Base-by-base conservation (phyloP, 2,888 invertebrate genomes). In the Pheosia gnoma region DNA sequence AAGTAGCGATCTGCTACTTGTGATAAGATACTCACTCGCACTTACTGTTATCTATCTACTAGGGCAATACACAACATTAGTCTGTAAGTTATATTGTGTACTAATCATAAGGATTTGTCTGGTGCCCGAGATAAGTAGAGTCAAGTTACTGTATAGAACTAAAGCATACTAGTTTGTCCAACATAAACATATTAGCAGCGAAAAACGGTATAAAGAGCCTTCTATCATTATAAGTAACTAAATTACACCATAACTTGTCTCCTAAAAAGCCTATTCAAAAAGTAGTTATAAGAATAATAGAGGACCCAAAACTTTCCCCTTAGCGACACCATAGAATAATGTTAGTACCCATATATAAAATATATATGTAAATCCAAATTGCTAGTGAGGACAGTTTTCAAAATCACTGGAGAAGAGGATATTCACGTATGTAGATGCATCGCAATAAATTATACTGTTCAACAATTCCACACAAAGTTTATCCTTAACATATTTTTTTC, bases 161-260 rank as follows among this genome's bases (percentile, higher is more conserved):
- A 43, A 7, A 7, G 7, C 9, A 43, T 7, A 4, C 43, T 43
- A 43, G 8, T 6, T 43, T 7, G 43, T 6, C 43, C 10, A 43
- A 43, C 8, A 9, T 43, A 10, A 25, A 25, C 25, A 25, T 43
- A 9, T 4, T 8, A 9, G 8, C 7, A n/a, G 49, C 5, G 49
- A 63, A 69, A 69, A 69, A 60, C 2, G 10, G 10, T 9, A 43
- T 7, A 62, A 52, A 57, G 58, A 11, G n/a, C 51, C 45, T 8
- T 57, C 59, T 49, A 71, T 74, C 62, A 69, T 67, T 61, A 60
- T 74, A 75, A 66, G 55, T 72, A 73, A 41, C 45, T 37, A 72
- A 74, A 75, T 54, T 67, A 59, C 74, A 68, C 62, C 64, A 76
- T 75, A 57, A 73, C 53, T 70, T 68, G 60, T 56, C 45, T 36